Conservation (phyloP, 2,113 vertebrate genomes). For the Axis porcinus region DNA sequence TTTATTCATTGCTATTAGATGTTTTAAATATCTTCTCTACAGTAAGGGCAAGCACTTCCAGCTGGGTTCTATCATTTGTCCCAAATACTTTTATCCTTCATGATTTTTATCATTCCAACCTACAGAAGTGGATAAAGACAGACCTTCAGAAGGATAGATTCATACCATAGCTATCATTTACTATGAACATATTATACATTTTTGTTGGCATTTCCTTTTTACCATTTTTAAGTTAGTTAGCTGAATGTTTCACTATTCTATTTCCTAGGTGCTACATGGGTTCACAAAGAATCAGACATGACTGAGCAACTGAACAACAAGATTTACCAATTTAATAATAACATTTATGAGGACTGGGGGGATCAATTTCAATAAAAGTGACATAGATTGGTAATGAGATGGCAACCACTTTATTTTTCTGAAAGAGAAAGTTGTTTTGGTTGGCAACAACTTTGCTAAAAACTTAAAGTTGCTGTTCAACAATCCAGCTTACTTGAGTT, state of each 20-base stretch:
- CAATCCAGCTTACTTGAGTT: neutral
- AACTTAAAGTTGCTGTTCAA: neutral
- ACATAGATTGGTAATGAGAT: neutral
- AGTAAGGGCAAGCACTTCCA: neutral
- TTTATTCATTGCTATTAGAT: slow-evolving; percentile 35
- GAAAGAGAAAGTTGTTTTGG: neutral
- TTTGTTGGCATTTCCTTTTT: neutral
- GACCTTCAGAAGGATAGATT: neutral
- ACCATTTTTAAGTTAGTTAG: neutral
- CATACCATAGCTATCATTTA: neutral
- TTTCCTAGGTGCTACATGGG: neutral
- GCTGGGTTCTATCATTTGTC: neutral
- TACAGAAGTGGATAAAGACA: neutral
- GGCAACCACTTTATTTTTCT: neutral
- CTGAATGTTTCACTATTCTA: neutral
- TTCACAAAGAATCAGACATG: neutral
- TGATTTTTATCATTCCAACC: neutral
- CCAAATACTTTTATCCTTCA: neutral
- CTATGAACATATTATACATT: neutral
- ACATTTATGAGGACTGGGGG: neutral
- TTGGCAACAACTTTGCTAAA: neutral
- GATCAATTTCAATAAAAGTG: neutral
- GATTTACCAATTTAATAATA: neutral
- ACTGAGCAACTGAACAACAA: neutral
- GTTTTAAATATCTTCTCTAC: slow-evolving; percentile 29